Evolutionary conservation across 2,797 vertebrate genomes (phyloP).

Genomic region (Megaceryle alcyon): DNA sequence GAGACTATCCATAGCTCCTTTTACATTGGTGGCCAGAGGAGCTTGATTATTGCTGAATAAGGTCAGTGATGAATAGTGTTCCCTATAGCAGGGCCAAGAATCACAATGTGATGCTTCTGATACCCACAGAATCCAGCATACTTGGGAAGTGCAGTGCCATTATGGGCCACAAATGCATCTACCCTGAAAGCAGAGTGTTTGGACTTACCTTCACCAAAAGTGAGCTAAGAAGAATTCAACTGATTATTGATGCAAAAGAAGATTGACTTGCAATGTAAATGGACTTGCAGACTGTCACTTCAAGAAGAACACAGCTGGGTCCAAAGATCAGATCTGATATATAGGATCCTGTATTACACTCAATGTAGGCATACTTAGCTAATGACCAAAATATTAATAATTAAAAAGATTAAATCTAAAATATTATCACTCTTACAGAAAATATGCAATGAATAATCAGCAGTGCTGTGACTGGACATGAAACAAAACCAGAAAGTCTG

Average conservation of each 20-base stretch:
- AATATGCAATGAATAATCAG: not conserved
- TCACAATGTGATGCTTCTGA: not conserved
- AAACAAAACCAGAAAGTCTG: slow-evolving; percentile 1
- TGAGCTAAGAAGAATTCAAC: not conserved
- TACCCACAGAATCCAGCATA: not conserved
- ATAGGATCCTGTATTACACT: not conserved
- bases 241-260: not conserved
- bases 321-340: not conserved
- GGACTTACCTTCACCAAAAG: not conserved
- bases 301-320: not conserved
- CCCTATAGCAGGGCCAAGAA: not conserved
- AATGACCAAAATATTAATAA: not conserved
- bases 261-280: not conserved
- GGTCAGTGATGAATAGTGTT: not conserved
- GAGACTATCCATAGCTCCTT: not conserved
- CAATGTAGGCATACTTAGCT: not conserved
- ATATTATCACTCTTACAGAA: not conserved
- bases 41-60: not conserved
- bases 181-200: not conserved
- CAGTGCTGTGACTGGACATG: not conserved
- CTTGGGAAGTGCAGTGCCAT: not conserved
- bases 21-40: not conserved
- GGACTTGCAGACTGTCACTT: not conserved
- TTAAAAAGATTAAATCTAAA: not conserved
- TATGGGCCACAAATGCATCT: not conserved